Evolutionary conservation across 1,140 invertebrate species (phyloP).

Genomic region (Lutraria rhynchaena): DNA sequence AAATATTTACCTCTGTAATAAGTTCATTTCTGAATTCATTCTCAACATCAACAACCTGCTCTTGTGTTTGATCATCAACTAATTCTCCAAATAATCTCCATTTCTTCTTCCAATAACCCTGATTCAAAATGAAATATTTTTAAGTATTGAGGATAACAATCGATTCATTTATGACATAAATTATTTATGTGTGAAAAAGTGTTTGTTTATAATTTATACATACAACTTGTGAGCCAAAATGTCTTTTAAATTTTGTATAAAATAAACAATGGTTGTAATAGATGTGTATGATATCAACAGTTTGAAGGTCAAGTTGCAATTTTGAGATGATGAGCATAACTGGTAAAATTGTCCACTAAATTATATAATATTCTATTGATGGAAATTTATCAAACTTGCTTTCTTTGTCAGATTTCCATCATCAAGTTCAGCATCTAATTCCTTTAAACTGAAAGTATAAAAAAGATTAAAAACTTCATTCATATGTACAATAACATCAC

Average conservation of each 20-base stretch:
- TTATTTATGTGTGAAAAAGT: neutral
- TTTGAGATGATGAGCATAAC: too few species aligned
- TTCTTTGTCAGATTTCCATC: constrained; percentile 77
- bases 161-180: neutral
- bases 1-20: constrained; percentile 76
- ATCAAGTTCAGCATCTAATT: constrained; percentile 69
- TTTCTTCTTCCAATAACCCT: constrained; percentile 79
- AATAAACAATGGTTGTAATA: too few species aligned
- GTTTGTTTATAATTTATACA: neutral
- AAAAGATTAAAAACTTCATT: too few species aligned
- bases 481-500: neutral
- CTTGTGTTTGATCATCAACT: constrained; percentile 61
- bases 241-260: too few species aligned
- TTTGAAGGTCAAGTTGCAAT: too few species aligned
- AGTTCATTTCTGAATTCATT: constrained; percentile 67
- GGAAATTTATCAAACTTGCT: too few species aligned
- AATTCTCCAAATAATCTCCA: constrained; percentile 67
- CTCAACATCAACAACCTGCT: constrained; percentile 64
- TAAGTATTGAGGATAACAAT: neutral
- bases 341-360: too few species aligned
- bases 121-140: constrained; percentile 29
- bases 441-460: constrained; percentile 67
- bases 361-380: too few species aligned
- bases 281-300: too few species aligned
- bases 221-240: too few species aligned